Evolutionary conservation across 1,140 invertebrate genomes (phyloP).

Genomic region (Neodiprion pinetum): DNA sequence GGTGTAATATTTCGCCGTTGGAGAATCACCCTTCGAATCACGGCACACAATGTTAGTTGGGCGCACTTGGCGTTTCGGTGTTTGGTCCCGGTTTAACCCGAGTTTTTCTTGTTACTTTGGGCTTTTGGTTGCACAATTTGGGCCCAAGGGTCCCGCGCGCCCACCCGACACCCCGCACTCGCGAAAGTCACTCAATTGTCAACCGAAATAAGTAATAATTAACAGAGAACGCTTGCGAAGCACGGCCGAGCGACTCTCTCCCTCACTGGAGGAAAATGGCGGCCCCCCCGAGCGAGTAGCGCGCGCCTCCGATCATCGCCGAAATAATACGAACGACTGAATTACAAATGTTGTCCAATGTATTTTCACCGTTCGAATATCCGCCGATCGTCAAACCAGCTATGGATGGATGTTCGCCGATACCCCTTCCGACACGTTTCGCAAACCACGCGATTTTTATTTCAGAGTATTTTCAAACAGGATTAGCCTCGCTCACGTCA

Average conservation of each 20-base stretch:
- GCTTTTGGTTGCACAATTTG: constrained; percentile 20
- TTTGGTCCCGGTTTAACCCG: neutral
- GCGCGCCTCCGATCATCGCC: constrained; percentile 41
- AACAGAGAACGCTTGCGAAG: constrained; percentile 38
- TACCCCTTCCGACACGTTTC: too few relatives aligned
- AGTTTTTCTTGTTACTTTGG: neutral
- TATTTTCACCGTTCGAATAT: neutral
- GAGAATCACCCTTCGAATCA: neutral
- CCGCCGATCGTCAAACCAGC: neutral
- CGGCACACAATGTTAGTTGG: neutral
- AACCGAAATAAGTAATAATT: constrained; percentile 23
- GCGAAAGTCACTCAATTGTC: constrained; percentile 32
- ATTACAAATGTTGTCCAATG: neutral
- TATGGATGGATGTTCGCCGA: too few relatives aligned
- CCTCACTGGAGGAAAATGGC: constrained; percentile 58
- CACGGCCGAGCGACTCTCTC: constrained; percentile 40
- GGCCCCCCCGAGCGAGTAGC: constrained; percentile 50
- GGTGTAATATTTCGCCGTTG: neutral
- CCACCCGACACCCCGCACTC: constrained; percentile 38
- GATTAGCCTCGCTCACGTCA: too few relatives aligned
- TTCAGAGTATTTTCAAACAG: too few relatives aligned
- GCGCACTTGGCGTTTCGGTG: neutral
- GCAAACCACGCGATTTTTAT: too few relatives aligned
- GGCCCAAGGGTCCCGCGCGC: constrained; percentile 35
- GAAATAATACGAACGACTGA: constrained; percentile 14